Evolutionary conservation across 2,797 vertebrate genomes (phyloP).

Genomic region (Brachyrhaphis roseni): DNA sequence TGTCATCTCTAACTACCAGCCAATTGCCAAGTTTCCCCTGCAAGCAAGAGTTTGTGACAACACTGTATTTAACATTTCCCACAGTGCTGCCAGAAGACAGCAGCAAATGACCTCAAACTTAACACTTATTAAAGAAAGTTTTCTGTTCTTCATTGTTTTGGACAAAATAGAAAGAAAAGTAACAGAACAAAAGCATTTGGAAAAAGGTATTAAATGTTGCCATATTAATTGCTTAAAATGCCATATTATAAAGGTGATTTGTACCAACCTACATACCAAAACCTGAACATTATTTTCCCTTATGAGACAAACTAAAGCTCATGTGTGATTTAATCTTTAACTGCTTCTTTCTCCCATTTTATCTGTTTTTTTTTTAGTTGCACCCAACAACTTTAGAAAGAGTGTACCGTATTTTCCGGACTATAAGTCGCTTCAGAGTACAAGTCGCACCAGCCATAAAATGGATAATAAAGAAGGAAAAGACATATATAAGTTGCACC

Average conservation of each 20-base stretch:
- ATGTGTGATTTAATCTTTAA: not conserved
- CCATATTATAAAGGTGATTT: not conserved
- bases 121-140: not conserved
- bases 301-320: not conserved
- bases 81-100: not conserved
- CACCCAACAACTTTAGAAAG: not conserved
- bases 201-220: not conserved
- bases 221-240: not conserved
- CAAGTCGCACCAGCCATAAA: too few species aligned
- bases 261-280: not conserved
- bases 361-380: not conserved
- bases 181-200: not conserved
- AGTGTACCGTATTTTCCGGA: too few species aligned
- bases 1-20: slow-evolving; percentile 8
- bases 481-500: too few species aligned
- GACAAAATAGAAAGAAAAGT: not conserved
- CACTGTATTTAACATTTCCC: not conserved
- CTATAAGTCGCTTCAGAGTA: too few species aligned
- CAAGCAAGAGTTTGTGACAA: not conserved
- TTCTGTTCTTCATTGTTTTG: not conserved
- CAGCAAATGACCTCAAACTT: not conserved
- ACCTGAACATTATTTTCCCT: not conserved
- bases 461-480: too few species aligned
- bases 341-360: not conserved
- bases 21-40: not conserved